These are phyloP conservation scores for Peucedramus taeniatus DNA, from an alignment of 2,113 vertebrate genomes.

Conservation along the genomic window DNA sequence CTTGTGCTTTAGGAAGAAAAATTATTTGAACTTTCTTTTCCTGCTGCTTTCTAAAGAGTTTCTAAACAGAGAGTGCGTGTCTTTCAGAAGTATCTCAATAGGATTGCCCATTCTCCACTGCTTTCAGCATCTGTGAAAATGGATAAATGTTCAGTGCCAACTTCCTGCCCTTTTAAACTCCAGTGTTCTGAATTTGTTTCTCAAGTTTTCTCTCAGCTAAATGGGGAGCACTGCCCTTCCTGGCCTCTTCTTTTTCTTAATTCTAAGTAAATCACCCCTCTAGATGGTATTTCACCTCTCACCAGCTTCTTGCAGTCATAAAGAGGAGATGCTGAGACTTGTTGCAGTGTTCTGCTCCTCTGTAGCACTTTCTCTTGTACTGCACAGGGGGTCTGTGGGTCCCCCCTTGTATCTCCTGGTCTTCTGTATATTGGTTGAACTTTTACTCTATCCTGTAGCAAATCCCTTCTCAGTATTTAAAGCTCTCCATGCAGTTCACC, in stretches of 20 bases:
- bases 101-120: not conserved
- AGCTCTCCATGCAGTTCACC: not conserved
- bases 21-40: slow-evolving; percentile 45
- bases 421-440: not conserved
- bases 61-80: not conserved
- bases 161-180: slow-evolving; percentile 21
- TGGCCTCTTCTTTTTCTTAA: slow-evolving; percentile 8
- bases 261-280: not conserved
- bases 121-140: slow-evolving; percentile 18
- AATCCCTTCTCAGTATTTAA: not conserved
- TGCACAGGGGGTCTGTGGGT: not conserved
- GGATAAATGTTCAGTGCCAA: not conserved
- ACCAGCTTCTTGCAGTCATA: not conserved
- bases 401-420: not conserved
- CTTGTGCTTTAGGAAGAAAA: slow-evolving; percentile 41
- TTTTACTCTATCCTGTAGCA: not conserved
- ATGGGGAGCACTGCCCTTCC: not conserved
- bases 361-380: not conserved
- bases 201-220: not conserved
- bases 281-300: not conserved
- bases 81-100: slow-evolving; percentile 28
- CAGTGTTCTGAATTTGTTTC: not conserved
- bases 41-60: slow-evolving; percentile 20
- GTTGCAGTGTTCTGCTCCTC: not conserved
- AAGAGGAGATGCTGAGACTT: not conserved